Conservation (phyloP, 2,888 invertebrate species). For the Yponomeuta sedellus region DNA sequence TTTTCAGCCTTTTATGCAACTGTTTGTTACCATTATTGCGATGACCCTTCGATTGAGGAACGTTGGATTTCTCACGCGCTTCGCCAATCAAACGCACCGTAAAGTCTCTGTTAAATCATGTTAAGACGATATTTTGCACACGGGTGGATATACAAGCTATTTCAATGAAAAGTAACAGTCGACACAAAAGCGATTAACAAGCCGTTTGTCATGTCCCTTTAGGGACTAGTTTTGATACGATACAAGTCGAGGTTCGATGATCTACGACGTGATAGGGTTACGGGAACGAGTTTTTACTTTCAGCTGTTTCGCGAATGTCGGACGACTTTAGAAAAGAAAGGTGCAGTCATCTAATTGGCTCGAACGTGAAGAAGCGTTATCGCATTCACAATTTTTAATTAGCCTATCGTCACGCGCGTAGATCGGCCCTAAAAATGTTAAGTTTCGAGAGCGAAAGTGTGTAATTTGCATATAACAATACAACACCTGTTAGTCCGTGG, state of each 20-base stretch:
- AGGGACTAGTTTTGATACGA: constrained; percentile 33
- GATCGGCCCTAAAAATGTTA: constrained; percentile 48
- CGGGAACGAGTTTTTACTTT: constrained; percentile 11
- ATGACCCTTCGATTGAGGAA: constrained; percentile 8
- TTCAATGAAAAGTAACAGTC: constrained; percentile 26
- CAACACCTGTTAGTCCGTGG: constrained; percentile 62
- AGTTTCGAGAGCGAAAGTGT: constrained; percentile 64
- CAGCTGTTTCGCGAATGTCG: constrained; percentile 6
- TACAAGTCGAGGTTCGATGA: constrained; percentile 40
- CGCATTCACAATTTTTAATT: constrained; percentile 11
- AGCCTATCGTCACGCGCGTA: neutral
- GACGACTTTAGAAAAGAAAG: neutral
- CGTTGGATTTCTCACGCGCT: constrained; percentile 31
- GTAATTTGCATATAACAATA: constrained; percentile 75
- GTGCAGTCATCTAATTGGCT: neutral
- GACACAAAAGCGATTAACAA: constrained; percentile 62
- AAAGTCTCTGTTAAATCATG: constrained; percentile 34
- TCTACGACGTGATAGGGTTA: constrained; percentile 28
- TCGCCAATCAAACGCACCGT: constrained; percentile 22
- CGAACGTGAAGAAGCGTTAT: constrained; percentile 1
- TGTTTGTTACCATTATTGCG: constrained; percentile 7
- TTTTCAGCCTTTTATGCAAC: constrained; percentile 4
- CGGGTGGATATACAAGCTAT: constrained; percentile 40
- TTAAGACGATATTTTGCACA: constrained; percentile 49
- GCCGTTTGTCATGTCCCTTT: constrained; percentile 53